A percentile compares a stretch with the other conserved stretches of the same genome.
These are phyloP conservation scores for Chrysolina americana DNA, from an alignment of 2,888 invertebrate genomes.

Conservation along the genomic window DNA sequence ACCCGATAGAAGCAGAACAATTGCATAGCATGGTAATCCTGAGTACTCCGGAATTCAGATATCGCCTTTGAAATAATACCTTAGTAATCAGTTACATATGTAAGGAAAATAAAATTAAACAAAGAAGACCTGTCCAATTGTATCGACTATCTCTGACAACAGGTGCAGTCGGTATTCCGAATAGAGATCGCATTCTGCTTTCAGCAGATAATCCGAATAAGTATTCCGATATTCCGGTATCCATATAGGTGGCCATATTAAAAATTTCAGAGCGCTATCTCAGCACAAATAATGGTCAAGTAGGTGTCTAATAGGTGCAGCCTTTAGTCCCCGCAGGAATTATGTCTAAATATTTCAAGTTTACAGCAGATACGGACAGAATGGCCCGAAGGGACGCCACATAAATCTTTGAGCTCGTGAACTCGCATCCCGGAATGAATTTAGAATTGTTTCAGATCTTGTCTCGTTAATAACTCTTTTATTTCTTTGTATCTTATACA, in stretches of 20 bases:
- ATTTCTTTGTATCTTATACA: not conserved
- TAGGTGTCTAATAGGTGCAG: conserved; percentile 46
- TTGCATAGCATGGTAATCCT: not conserved
- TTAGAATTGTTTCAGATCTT: conserved; percentile 31
- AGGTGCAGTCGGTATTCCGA: conserved; percentile 40
- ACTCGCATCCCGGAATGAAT: conserved; percentile 36
- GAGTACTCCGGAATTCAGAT: not conserved
- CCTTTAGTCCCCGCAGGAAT: conserved; percentile 39
- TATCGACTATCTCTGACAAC: conserved; percentile 24
- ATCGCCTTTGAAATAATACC: not conserved
- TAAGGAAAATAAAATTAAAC: not conserved
- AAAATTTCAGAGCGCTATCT: conserved; percentile 36
- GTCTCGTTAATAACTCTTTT: conserved; percentile 29
- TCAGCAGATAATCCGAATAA: conserved; percentile 35
- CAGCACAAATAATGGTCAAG: conserved; percentile 44
- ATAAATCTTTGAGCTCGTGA: conserved; percentile 42
- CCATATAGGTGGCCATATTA: conserved; percentile 34
- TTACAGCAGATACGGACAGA: conserved; percentile 36
- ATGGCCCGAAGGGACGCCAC: conserved; percentile 33
- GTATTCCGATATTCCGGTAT: conserved; percentile 35
- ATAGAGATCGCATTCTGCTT: conserved; percentile 37
- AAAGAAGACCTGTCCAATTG: conserved; percentile 13
- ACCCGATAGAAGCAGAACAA: not conserved
- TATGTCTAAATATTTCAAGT: conserved; percentile 44
- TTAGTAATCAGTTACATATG: conserved; percentile 21